phyloP scores from a whole-genome alignment of 2,797 vertebrate genomes.

The Phataginus tricuspis region DNA sequence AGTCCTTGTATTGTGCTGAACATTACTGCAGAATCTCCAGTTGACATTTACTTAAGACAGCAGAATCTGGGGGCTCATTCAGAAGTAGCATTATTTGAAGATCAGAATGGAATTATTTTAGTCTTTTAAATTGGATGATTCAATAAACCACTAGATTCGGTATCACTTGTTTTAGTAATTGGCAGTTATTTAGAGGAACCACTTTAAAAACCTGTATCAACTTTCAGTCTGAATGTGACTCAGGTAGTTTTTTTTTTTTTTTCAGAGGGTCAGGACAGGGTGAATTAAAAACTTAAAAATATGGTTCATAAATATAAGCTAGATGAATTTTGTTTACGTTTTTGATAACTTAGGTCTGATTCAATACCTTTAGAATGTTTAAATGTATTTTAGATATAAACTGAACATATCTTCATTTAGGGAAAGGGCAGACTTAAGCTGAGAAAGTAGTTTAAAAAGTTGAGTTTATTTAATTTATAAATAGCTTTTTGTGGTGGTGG shows the following conservation, averaged over 20 bases:
- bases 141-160: conserved; percentile 42
- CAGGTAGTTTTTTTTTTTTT: neutral
- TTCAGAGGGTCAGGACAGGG: conserved; percentile 46
- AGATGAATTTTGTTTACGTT: conserved; percentile 69
- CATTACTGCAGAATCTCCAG: neutral
- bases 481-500: neutral
- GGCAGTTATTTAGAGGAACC: conserved; percentile 28
- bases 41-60: neutral
- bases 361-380: conserved; percentile 61
- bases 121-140: neutral
- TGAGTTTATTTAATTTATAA: conserved; percentile 26
- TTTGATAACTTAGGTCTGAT: conserved; percentile 57
- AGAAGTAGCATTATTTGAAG: neutral
- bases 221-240: neutral
- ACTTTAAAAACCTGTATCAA: neutral
- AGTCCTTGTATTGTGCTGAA: neutral
- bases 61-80: neutral
- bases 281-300: conserved; percentile 45
- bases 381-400: conserved; percentile 73
- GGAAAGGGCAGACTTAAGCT: conserved; percentile 28
- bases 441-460: conserved; percentile 26
- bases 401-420: conserved; percentile 42
- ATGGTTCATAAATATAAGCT: conserved; percentile 24
- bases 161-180: conserved; percentile 1
- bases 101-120: neutral